Conservation (phyloP, 2,888 invertebrate genomes). For the Papilio protenor region DNA sequence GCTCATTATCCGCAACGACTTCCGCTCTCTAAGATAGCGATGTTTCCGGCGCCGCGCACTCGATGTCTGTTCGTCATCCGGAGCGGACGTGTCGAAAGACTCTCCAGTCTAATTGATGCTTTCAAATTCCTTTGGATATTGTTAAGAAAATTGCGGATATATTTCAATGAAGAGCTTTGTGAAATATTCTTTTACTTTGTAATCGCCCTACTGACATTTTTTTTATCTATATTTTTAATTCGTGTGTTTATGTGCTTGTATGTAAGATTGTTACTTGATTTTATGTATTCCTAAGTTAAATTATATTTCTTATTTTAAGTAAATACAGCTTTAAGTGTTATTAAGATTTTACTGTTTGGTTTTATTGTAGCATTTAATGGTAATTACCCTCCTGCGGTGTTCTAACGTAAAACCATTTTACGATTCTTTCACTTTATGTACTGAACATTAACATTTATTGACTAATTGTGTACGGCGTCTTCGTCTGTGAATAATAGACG, state of each 20-base stretch:
- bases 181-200: conserved; percentile 34
- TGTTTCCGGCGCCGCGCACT: conserved; percentile 53
- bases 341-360: background rate
- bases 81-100: conserved; percentile 45
- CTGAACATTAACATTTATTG: conserved; percentile 9
- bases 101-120: conserved; percentile 32
- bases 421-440: conserved; percentile 9
- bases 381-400: background rate
- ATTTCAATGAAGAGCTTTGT: conserved; percentile 45
- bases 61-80: conserved; percentile 55
- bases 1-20: conserved; percentile 54
- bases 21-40: conserved; percentile 55
- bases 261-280: too few species aligned
- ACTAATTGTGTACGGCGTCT: background rate
- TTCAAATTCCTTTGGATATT: conserved; percentile 1
- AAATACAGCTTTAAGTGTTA: background rate
- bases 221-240: too few species aligned
- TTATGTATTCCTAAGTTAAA: background rate
- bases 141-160: conserved; percentile 25
- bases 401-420: conserved; percentile 1
- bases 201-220: too few species aligned
- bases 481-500: background rate
- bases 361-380: background rate
- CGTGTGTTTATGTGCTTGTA: too few species aligned
- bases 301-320: background rate